A percentile compares a stretch with the other conserved stretches of the same genome.
phyloP scores from a whole-genome alignment of 1,140 invertebrate genomes.

The Ericerus pela region DNA sequence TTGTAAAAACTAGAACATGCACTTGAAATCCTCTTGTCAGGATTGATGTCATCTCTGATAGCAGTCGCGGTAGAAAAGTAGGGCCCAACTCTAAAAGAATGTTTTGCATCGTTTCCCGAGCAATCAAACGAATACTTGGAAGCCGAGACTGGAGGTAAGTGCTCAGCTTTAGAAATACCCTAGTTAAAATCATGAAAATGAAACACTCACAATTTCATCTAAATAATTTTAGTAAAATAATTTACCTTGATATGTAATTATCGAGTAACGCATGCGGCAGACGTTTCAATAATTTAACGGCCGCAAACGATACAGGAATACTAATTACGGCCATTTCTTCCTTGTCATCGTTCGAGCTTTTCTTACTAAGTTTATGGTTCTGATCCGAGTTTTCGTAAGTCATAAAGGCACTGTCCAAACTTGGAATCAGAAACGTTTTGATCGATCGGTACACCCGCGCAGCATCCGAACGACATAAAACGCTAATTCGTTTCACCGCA shows the following conservation, averaged over 20 bases:
- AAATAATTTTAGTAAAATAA: slow-evolving; percentile 13
- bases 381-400: slow-evolving; percentile 53
- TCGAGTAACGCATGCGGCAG: slow-evolving; percentile 60
- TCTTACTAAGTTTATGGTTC: slow-evolving; percentile 62
- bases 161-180: slow-evolving; percentile 76
- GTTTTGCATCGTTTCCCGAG: slow-evolving; percentile 76
- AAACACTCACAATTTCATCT: neutral
- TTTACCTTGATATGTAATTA: slow-evolving; percentile 61
- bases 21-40: slow-evolving; percentile 83
- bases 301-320: slow-evolving; percentile 79
- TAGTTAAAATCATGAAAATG: slow-evolving; percentile 32
- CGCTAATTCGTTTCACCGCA: slow-evolving; percentile 34
- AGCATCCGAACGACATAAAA: slow-evolving; percentile 51
- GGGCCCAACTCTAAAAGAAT: slow-evolving; percentile 75
- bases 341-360: slow-evolving; percentile 40
- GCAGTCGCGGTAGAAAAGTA: slow-evolving; percentile 55
- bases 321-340: slow-evolving; percentile 79
- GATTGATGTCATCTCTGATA: slow-evolving; percentile 65
- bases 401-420: slow-evolving; percentile 49
- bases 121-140: slow-evolving; percentile 68
- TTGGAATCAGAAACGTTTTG: slow-evolving; percentile 42
- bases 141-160: slow-evolving; percentile 76
- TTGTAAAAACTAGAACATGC: slow-evolving; percentile 78
- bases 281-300: slow-evolving; percentile 81
- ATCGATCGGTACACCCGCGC: slow-evolving; percentile 55